Evolutionary conservation across 2,888 invertebrate species (phyloP), one percentile per base, ranked within the genome.

Genomic region (Magallana nippona): DNA sequence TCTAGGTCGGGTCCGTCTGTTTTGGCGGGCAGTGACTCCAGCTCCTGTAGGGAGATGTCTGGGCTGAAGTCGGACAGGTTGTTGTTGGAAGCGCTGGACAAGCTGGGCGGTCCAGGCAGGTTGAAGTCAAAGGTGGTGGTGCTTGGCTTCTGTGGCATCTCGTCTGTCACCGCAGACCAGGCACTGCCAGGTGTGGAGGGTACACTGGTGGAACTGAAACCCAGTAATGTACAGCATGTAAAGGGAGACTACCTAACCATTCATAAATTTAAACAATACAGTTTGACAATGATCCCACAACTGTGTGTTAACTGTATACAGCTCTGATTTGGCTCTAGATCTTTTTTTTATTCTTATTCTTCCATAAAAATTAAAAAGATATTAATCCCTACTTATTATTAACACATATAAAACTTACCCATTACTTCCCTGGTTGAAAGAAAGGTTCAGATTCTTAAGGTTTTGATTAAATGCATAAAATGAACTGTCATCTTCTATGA

Each of bases 401-500:
- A n/a, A 19, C 22, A 17, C 22, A 11, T 13, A 32, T 77, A 44
- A 44, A 44, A 55, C 82, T 82, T 63, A 82, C 82, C 82, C 82
- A 60, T 82, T 60, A 19, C 60, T 60, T 10, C 63, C 82, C 19
- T 63, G 58, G 15, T 71, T 63, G 17, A 78, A 78, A 17, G 82
- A 78, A 10, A 71, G 13, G 22, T 71, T 71, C 71, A 71, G 71
- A 27, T 71, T 71, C 27, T 71, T 71, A 15, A 71, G 71, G 71
- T 71, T 71, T 27, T 88, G 79, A 77, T 89, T 89, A 82, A 89
- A 90, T 55, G 88, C 84, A 83, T 90, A 89, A 78, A 91, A 82
- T 22, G 90, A 89, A 11, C 88, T 86, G 62, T 93, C 89, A 56
- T 89, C 92, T 81, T 93, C 92, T 78, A 90, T 89, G 81, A 93